Conservation (phyloP, 2,888 invertebrate species). For the Danaus chrysippus region DNA sequence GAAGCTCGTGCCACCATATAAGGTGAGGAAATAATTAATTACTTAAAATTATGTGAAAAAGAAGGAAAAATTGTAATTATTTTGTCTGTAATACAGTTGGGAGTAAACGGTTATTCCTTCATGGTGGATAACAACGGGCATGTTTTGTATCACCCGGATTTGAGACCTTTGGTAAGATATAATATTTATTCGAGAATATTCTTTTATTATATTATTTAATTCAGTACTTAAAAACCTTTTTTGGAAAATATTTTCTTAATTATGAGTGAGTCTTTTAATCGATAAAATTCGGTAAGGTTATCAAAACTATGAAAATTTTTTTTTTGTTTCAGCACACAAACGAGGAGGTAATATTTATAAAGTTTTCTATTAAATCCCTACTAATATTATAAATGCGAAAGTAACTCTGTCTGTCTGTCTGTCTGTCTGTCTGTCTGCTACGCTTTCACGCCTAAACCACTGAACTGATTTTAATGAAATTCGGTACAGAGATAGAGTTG, state of each 20-base stretch:
- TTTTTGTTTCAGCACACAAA: slow-evolving; percentile 77
- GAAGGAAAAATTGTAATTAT: neutral
- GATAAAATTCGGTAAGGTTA: too few species aligned
- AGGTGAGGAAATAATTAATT: slow-evolving; percentile 75
- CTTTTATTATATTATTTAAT: too few species aligned
- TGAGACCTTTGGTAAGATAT: slow-evolving; percentile 89
- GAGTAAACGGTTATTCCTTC: slow-evolving; percentile 97
- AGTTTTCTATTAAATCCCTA: slow-evolving; percentile 37
- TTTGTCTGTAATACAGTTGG: slow-evolving; percentile 82
- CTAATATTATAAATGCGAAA: too few species aligned
- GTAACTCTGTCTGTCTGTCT: too few species aligned
- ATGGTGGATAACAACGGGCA: slow-evolving; percentile 98
- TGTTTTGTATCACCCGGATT: slow-evolving; percentile 96
- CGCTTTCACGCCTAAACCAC: too few species aligned
- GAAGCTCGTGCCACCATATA: slow-evolving; percentile 95
- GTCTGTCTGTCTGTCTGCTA: too few species aligned
- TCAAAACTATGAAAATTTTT: slow-evolving; percentile 1
- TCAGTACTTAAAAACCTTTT: neutral
- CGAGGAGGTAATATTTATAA: slow-evolving; percentile 65
- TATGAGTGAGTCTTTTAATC: neutral
- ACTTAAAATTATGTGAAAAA: neutral
- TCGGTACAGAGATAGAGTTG: too few species aligned
- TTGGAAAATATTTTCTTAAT: neutral
- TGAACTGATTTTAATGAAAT: too few species aligned
- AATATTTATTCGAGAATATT: neutral